Percentiles rank a stretch among this genome's conserved stretches.
Evolutionary conservation across 1,140 invertebrate species (phyloP).

Genomic region (Mesaphorura yosii): DNA sequence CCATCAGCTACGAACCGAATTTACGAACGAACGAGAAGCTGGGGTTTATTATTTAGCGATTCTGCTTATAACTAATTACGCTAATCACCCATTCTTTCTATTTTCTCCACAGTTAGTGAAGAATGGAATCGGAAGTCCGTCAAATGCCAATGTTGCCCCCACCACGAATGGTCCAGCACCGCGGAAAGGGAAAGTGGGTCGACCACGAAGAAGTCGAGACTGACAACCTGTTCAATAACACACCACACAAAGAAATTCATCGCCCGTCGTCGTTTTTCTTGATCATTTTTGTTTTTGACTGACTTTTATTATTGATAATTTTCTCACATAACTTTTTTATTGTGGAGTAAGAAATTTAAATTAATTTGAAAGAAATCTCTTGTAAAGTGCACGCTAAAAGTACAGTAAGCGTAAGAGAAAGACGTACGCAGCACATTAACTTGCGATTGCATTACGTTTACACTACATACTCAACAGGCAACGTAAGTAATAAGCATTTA

Average conservation of each 20-base stretch:
- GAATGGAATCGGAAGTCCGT: constrained; percentile 31
- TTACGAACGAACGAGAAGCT: too few relatives aligned
- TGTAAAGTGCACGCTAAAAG: too few relatives aligned
- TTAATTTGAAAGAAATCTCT: too few relatives aligned
- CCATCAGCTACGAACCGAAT: too few relatives aligned
- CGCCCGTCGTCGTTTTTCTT: too few relatives aligned
- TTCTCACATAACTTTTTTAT: too few relatives aligned
- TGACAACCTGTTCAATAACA: constrained; percentile 13
- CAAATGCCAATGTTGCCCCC: constrained; percentile 23
- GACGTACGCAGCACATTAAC: too few relatives aligned
- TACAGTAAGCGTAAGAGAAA: too few relatives aligned
- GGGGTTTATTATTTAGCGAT: too few relatives aligned
- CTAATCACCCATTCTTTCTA: not conserved
- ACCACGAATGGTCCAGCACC: constrained; percentile 26
- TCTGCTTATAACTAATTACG: too few relatives aligned
- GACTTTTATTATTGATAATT: not conserved
- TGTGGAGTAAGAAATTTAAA: too few relatives aligned
- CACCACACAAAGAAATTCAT: not conserved
- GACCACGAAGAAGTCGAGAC: constrained; percentile 31
- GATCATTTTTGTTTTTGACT: too few relatives aligned
- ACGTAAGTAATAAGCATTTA: not conserved
- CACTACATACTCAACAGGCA: not conserved
- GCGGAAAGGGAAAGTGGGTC: constrained; percentile 28
- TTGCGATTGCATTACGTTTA: not conserved
- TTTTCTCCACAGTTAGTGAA: constrained; percentile 25